Evolutionary conservation across 37 sponge, comb jelly and placozoan species (phyloP), one percentile per base, ranked within the genome.

Genomic region (Halisarca cf. caerulea): DNA sequence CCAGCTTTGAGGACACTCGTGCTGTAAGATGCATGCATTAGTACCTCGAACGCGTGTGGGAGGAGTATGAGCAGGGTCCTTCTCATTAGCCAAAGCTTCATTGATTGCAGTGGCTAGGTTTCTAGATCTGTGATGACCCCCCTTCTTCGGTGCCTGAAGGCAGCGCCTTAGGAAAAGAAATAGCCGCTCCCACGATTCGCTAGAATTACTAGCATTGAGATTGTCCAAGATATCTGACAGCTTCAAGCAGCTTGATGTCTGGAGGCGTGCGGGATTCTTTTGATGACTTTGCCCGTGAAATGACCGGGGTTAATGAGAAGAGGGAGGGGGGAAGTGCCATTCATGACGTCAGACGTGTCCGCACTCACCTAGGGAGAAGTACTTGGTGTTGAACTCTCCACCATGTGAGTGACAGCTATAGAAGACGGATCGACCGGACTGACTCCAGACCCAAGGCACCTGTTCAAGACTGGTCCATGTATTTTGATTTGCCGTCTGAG

Each of bases 251-350:
- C 5, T 18, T 38, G 72, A 71, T 15, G 37, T 5, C 72, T 5
- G 39, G 72, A 71, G 41, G 72, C 72, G 8, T 30, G 5, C 7
- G 72, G 72, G 28, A 71, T 71, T 71, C 72, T 5, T 71, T 37
- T 71, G 5, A 71, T 17, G 6, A 35, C 18, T 36, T 36, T 71
- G 5, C 37, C 72, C 2, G 8, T 33, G 37, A 71, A 71, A 37
- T 5, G 21, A 36, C 37, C 37, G 18, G 72, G 37, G 18, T 71
- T 71, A 39, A 37, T 28, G 64, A 11, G 57, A 55, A 17, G 57
- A n/a, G n/a, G n/a, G n/a, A n/a, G n/a, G n/a, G n/a, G n/a, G n/a
- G n/a, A n/a, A n/a, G n/a, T n/a, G n/a, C n/a, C n/a, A n/a, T n/a
- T n/a, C n/a, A n/a, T n/a, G n/a, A n/a, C n/a, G n/a, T n/a, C n/a